These are phyloP conservation scores for Muscina levida DNA, from an alignment of 2,888 invertebrate species.

Conservation along the genomic window DNA sequence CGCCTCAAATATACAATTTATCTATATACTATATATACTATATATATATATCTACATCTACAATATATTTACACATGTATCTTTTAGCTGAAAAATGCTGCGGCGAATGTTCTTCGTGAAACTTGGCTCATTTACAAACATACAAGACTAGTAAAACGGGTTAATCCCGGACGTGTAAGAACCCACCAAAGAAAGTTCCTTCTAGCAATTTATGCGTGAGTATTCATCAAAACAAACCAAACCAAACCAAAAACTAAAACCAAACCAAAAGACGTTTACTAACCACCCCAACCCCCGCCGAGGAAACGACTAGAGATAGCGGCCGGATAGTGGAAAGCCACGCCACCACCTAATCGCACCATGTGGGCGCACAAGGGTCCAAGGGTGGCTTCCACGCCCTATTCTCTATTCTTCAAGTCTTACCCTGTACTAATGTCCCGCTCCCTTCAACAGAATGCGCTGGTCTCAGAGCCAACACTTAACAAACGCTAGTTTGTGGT, in stretches of 20 bases:
- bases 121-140: slow-evolving; percentile 99
- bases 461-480: background rate
- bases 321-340: background rate
- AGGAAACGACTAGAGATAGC: background rate
- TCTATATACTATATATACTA: background rate
- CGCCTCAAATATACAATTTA: slow-evolving; percentile 51
- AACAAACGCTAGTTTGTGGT: background rate
- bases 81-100: slow-evolving; percentile 98
- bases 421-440: background rate
- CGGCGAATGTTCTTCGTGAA: slow-evolving; percentile 99
- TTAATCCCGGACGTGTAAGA: slow-evolving; percentile 96
- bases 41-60: slow-evolving; percentile 27
- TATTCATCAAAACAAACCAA: slow-evolving; percentile 70
- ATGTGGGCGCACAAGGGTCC: background rate
- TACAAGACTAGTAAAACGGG: slow-evolving; percentile 98
- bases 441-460: background rate
- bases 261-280: slow-evolving; percentile 15
- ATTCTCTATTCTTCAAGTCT: background rate
- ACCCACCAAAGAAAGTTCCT: slow-evolving; percentile 99
- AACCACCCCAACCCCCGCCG: too few species aligned
- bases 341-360: background rate
- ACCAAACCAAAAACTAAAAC: slow-evolving; percentile 48
- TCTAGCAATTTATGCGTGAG: slow-evolving; percentile 98
- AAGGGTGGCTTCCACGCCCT: background rate
- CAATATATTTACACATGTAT: slow-evolving; percentile 42